Conservation (phyloP, 2,113 vertebrate genomes). For the Ornithorhynchus anatinus region DNA sequence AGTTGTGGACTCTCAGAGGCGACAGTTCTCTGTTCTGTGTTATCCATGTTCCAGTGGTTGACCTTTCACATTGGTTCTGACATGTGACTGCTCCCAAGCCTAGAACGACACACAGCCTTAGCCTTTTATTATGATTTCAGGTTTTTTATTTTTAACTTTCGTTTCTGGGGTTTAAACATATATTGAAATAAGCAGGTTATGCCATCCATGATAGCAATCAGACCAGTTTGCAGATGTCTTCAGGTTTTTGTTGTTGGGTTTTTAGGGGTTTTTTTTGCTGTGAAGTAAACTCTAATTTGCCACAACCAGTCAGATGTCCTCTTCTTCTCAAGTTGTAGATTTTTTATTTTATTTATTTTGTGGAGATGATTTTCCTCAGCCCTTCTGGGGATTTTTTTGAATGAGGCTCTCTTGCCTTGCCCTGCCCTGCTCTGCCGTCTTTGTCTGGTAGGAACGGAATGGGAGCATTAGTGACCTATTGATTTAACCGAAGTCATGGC, state of each 20-base stretch:
- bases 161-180: neutral
- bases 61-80: neutral
- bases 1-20: slow-evolving; percentile 41
- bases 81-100: neutral
- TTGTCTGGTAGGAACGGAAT: neutral
- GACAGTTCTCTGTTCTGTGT: neutral
- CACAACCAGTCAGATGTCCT: slow-evolving; percentile 19
- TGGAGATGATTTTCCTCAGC: neutral
- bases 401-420: neutral
- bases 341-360: too few species aligned
- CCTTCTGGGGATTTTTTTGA: neutral
- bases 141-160: neutral
- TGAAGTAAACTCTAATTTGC: neutral
- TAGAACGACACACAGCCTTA: neutral
- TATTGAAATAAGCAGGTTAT: neutral
- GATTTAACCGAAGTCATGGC: neutral
- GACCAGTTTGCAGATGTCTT: too few species aligned
- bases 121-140: neutral
- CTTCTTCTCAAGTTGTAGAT: slow-evolving; percentile 11
- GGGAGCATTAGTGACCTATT: neutral
- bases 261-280: neutral
- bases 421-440: neutral
- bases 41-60: slow-evolving; percentile 25
- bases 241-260: too few species aligned
- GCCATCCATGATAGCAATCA: neutral